A percentile compares a stretch with the other conserved stretches of the same genome.
These are phyloP conservation scores for Megastigmus dorsalis DNA, from an alignment of 2,888 invertebrate genomes.

Conservation along the genomic window DNA sequence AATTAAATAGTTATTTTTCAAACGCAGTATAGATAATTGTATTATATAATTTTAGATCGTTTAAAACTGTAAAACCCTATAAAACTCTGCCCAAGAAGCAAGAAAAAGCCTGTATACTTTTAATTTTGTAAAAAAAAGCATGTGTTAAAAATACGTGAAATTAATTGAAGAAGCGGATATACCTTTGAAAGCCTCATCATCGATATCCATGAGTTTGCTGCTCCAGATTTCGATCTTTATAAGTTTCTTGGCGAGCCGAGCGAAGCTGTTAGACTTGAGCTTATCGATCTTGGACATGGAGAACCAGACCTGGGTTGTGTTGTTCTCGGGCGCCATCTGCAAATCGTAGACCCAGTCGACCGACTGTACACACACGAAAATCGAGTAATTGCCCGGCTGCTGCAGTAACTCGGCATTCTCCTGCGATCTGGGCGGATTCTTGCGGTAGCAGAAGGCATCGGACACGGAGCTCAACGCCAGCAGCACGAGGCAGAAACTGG, in stretches of 20 bases:
- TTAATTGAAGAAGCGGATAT: neutral
- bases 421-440: slow-evolving; percentile 42
- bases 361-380: slow-evolving; percentile 48
- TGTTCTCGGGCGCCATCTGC: slow-evolving; percentile 39
- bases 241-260: slow-evolving; percentile 44
- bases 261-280: slow-evolving; percentile 44
- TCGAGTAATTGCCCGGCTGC: slow-evolving; percentile 45
- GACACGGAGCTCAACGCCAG: slow-evolving; percentile 3
- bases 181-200: slow-evolving; percentile 54
- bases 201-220: slow-evolving; percentile 52
- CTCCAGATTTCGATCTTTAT: slow-evolving; percentile 47
- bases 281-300: slow-evolving; percentile 48
- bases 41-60: neutral
- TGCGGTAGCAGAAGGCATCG: slow-evolving; percentile 51
- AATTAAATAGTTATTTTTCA: no score
- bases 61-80: neutral
- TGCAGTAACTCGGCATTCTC: slow-evolving; percentile 35
- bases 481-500: slow-evolving; percentile 9
- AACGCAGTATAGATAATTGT: no score
- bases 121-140: neutral
- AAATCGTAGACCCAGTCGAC: slow-evolving; percentile 27
- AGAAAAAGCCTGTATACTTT: no score
- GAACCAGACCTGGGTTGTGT: slow-evolving; percentile 42
- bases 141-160: neutral
- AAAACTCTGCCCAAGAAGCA: no score